Evolutionary conservation across 2,797 vertebrate species (phyloP).

Genomic region (Diceros bicornis): DNA sequence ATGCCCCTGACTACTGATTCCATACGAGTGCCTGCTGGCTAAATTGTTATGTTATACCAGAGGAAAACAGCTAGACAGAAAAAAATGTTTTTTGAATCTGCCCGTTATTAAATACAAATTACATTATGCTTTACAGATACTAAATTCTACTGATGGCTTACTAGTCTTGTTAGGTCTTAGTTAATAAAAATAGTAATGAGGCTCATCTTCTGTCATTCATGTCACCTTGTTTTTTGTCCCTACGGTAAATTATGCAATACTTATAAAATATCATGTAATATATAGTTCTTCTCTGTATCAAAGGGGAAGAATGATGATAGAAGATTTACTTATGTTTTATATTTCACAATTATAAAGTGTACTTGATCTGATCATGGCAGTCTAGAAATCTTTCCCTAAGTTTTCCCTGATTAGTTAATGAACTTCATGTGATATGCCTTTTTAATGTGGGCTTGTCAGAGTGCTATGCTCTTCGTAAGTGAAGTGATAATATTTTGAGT

Average conservation of each 20-base stretch:
- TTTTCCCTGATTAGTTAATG: neutral
- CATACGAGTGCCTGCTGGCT: neutral
- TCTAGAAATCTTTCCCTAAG: neutral
- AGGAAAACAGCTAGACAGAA: neutral
- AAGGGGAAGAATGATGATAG: neutral
- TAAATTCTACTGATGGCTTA: constrained; percentile 25
- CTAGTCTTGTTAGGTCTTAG: neutral
- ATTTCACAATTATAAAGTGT: neutral
- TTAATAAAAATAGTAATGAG: neutral
- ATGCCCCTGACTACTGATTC: neutral
- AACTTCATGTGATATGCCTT: neutral
- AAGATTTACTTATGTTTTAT: neutral
- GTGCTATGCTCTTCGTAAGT: neutral
- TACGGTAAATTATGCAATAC: neutral
- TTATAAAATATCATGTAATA: neutral
- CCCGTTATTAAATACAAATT: constrained; percentile 39
- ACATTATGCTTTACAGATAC: neutral
- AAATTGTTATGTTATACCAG: neutral
- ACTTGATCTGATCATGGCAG: neutral
- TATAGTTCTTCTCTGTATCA: neutral
- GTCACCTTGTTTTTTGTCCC: neutral
- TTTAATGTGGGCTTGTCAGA: neutral
- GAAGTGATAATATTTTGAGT: constrained; percentile 4
- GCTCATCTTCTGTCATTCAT: neutral
- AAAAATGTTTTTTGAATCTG: neutral